phyloP scores from a whole-genome alignment of 2,888 invertebrate genomes.

The Tolmerus cingulatus region DNA sequence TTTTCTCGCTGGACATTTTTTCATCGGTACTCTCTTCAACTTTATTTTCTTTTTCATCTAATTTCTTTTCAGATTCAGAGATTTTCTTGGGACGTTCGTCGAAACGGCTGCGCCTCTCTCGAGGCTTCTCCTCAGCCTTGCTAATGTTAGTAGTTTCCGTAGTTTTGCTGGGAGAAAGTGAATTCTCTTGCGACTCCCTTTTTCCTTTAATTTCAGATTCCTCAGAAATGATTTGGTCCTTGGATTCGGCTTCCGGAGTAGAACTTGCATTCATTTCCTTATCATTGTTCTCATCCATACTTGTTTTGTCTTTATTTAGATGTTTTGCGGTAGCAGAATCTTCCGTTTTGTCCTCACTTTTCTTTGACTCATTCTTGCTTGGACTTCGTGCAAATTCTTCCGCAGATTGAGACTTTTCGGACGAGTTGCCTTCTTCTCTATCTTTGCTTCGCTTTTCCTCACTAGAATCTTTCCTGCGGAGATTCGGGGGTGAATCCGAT shows the following conservation, averaged over 20 bases:
- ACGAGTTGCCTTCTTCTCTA: background rate
- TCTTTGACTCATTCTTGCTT: background rate
- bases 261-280: background rate
- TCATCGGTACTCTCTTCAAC: conserved; percentile 49
- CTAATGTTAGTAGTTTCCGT: conserved; percentile 24
- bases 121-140: conserved; percentile 32
- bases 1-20: conserved; percentile 45
- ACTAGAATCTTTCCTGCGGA: background rate
- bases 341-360: background rate
- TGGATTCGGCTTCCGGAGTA: conserved; percentile 23
- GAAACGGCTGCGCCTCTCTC: conserved; percentile 24
- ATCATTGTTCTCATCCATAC: background rate
- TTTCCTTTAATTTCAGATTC: background rate
- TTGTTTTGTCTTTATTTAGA: background rate
- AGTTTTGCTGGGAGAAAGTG: background rate
- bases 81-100: background rate
- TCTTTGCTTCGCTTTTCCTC: background rate
- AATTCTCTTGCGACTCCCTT: background rate
- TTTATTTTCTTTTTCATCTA: conserved; percentile 52
- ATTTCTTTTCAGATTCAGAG: conserved; percentile 14
- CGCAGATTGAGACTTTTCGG: background rate
- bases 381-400: background rate
- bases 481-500: background rate
- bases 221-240: background rate
- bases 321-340: background rate